phyloP scores from a whole-genome alignment of 2,113 vertebrate species.

The Sula dactylatra region DNA sequence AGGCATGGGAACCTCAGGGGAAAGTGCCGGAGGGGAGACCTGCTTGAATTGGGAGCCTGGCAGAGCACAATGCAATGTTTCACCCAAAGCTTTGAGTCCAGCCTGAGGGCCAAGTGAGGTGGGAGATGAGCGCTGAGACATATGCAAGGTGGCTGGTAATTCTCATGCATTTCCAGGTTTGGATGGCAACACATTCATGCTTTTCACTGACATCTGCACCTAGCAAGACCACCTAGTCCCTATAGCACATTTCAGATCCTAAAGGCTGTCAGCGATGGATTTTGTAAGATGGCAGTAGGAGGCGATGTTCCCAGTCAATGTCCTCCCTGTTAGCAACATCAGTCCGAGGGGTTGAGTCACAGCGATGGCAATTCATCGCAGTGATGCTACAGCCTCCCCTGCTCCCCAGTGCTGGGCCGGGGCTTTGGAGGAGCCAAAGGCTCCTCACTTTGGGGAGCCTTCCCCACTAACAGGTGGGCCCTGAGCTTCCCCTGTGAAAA shows the following conservation, averaged over 20 bases:
- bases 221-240: neutral
- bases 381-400: neutral
- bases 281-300: neutral
- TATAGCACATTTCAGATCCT: neutral
- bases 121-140: neutral
- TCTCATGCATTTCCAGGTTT: neutral
- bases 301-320: neutral
- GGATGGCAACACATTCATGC: neutral
- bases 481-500: neutral
- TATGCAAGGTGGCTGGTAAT: neutral
- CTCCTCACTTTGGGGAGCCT: neutral
- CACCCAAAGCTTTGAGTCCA: neutral
- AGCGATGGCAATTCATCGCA: neutral
- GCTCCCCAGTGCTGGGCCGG: neutral
- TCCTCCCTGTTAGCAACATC: neutral
- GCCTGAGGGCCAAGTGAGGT: neutral
- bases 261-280: neutral
- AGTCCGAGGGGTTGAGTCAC: neutral
- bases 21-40: neutral
- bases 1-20: accelerated
- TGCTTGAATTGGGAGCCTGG: neutral
- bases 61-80: neutral
- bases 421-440: neutral
- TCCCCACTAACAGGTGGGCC: neutral
- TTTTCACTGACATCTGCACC: neutral